Base-by-base conservation (phyloP, 1,140 invertebrate species). In the Zaprionus capensis region DNA sequence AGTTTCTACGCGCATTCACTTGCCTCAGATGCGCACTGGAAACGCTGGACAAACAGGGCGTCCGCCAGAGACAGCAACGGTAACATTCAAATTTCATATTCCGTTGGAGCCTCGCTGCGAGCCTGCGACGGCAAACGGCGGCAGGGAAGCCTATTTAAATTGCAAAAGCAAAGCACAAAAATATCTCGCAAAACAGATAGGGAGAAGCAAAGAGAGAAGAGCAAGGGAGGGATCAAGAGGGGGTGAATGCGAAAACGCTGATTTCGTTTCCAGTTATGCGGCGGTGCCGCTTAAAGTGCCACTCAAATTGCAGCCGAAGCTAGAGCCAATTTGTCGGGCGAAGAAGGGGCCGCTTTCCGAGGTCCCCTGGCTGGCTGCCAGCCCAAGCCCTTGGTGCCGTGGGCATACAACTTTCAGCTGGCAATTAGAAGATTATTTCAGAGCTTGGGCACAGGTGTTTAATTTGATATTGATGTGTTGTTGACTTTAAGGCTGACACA, bases 1-100 rank as follows among this genome's bases (percentile, higher is more conserved):
- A 88, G 84, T 88, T 88, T 90, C 79, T 84, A 79, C 81, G 81
- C 75, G 75, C 72, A 88, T 88, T 87, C 65, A 71, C 62, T 88
- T 76, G 73, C 78, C 72, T 62, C 46, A 63, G 73, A 63, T 64
- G 63, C 64, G 70, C 68, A 36, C 58, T 74, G 71, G 75, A 87
- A 88, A 75, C 83, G 73, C 77, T 77, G 72, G 67, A 70, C 83
- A 87, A 82, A 87, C 73, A 75, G 65, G 66, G 38, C 59, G 41
- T 20, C 41, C 14, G 20, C 34, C 58, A 46, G 26, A 64, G 26
- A 63, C 56, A 77, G 63, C 44, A 51, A 59, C 38, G 36, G 61
- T 57, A 67, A 55, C 55, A 76, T 76, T 76, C 74, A 88, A 79
- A 88, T 84, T 90, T 84, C 78, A 76, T 88, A 88, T 88, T 88